Conservation (phyloP, 2,888 invertebrate genomes). For the Drosophila mayaguana region DNA sequence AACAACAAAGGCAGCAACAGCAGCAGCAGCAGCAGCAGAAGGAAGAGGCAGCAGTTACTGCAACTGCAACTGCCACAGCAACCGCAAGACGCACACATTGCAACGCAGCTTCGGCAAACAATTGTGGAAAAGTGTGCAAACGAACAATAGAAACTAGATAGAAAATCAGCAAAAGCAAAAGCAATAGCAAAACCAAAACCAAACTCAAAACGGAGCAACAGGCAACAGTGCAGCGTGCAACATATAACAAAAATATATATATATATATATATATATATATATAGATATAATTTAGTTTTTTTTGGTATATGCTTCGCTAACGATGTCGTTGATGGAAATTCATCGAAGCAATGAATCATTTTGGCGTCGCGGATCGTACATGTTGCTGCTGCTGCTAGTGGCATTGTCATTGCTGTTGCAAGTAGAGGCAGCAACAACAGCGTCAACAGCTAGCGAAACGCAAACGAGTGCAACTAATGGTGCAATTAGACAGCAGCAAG, state of each 20-base stretch:
- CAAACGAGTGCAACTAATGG: constrained; percentile 79
- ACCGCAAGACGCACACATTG: constrained; percentile 67
- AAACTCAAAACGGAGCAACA: constrained; percentile 37
- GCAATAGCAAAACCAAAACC: constrained; percentile 38
- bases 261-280: constrained; percentile 6
- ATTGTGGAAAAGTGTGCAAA: constrained; percentile 78
- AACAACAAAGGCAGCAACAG: constrained; percentile 53
- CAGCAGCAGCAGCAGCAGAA: constrained; percentile 22
- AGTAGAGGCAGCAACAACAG: constrained; percentile 38
- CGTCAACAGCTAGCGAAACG: constrained; percentile 57
- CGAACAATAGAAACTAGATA: constrained; percentile 74
- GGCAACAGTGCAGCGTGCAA: constrained; percentile 18
- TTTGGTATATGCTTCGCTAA: constrained; percentile 79
- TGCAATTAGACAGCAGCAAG: constrained; percentile 77
- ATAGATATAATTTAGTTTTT: constrained; percentile 20
- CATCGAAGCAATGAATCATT: constrained; percentile 83
- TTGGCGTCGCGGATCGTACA: constrained; percentile 71
- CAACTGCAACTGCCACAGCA: constrained; percentile 48
- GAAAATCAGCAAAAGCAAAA: constrained; percentile 58
- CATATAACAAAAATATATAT: constrained; percentile 27
- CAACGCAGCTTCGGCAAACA: constrained; percentile 65
- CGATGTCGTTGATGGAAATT: constrained; percentile 82
- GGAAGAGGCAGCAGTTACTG: constrained; percentile 31
- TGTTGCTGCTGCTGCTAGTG: constrained; percentile 53
- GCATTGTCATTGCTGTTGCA: constrained; percentile 57